These are phyloP conservation scores for Phataginus tetradactyla DNA, from an alignment of 2,797 vertebrate species.

Conservation along the genomic window DNA sequence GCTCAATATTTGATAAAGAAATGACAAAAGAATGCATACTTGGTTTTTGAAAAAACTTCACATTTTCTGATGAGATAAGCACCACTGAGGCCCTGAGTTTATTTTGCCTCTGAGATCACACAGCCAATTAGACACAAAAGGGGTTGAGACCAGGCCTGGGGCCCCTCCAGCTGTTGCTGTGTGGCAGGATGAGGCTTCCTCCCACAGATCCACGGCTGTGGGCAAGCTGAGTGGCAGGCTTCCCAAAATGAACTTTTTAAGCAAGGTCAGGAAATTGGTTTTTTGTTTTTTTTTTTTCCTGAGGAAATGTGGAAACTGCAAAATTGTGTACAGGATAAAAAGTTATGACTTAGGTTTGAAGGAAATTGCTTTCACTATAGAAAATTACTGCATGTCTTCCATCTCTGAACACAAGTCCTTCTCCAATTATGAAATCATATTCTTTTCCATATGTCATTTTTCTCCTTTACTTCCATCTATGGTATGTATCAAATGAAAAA, in stretches of 20 bases:
- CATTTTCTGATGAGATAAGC: conserved; percentile 13
- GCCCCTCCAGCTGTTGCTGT: not conserved
- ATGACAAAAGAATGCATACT: not conserved
- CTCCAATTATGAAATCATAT: conserved; percentile 46
- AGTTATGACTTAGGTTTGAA: conserved; percentile 16
- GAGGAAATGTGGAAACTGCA: conserved; percentile 24
- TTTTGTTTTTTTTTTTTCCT: conserved; percentile 66
- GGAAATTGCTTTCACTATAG: conserved; percentile 66
- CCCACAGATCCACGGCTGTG: not conserved
- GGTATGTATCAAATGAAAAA: conserved; percentile 16
- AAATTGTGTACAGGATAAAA: conserved; percentile 32
- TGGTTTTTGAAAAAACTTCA: not conserved
- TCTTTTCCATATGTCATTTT: conserved; percentile 34
- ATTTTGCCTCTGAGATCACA: not conserved
- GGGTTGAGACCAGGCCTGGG: not conserved
- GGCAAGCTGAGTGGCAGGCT: not conserved
- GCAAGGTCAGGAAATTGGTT: conserved; percentile 17
- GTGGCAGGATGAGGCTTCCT: not conserved
- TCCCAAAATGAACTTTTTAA: conserved; percentile 36
- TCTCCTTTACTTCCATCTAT: conserved; percentile 24
- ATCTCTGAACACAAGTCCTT: conserved; percentile 48
- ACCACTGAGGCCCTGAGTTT: not conserved
- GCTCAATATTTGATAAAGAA: not conserved
- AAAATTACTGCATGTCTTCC: conserved; percentile 47
- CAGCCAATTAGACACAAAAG: not conserved